Percentiles rank a stretch among this genome's conserved stretches.
Conservation (phyloP, 2,888 invertebrate species). For the Lithodes maja region DNA sequence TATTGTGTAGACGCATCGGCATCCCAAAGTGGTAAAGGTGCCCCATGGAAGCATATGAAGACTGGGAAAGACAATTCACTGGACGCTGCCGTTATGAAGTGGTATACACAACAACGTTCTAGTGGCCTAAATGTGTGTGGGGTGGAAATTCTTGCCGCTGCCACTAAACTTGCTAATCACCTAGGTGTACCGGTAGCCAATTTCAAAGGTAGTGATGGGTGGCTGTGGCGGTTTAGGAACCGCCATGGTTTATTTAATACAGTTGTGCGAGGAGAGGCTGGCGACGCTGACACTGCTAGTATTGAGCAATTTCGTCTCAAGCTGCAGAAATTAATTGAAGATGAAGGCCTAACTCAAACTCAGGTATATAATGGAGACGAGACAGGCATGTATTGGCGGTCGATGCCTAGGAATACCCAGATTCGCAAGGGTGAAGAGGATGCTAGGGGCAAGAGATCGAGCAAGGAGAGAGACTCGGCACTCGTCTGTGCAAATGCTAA, state of each 20-base stretch:
- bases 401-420: constrained; percentile 17
- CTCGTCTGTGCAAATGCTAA: not conserved
- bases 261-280: not conserved
- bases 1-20: not conserved
- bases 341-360: not conserved
- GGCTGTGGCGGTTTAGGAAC: not conserved
- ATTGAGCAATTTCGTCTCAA: not conserved
- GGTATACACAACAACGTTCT: not conserved
- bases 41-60: not conserved
- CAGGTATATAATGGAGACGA: not conserved
- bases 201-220: not conserved
- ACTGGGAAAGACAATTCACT: not conserved
- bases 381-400: not conserved
- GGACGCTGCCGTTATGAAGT: not conserved
- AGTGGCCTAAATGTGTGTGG: not conserved
- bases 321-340: not conserved
- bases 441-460: not conserved
- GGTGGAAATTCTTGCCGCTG: not conserved
- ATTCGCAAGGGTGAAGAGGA: not conserved
- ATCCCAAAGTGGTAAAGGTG: not conserved
- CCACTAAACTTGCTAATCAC: not conserved
- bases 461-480: not conserved
- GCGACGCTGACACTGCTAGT: not conserved
- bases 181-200: not conserved
- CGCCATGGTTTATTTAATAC: not conserved